Conservation (phyloP, 1,140 invertebrate genomes). For the Helicorthomorpha holstii region DNA sequence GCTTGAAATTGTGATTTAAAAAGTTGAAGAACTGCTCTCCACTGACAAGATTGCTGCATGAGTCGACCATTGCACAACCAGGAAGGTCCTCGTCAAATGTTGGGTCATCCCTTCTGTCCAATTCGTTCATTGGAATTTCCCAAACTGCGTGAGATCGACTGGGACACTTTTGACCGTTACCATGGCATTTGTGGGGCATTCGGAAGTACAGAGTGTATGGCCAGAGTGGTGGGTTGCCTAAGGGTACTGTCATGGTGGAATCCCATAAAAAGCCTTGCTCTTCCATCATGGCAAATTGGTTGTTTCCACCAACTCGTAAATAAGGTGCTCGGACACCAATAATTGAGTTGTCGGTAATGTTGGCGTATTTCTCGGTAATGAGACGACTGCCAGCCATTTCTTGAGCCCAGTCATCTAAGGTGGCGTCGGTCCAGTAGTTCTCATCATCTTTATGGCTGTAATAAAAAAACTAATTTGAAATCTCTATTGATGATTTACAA, state of each 20-base stretch:
- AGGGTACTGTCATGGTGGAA: slow-evolving; percentile 80
- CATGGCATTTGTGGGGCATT: slow-evolving; percentile 87
- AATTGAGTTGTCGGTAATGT: slow-evolving; percentile 82
- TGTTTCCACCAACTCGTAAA: slow-evolving; percentile 81
- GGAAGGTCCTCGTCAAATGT: slow-evolving; percentile 16
- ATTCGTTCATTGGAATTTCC: slow-evolving; percentile 19
- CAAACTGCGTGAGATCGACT: slow-evolving; percentile 17
- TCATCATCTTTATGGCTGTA: slow-evolving; percentile 76
- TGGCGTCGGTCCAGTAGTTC: slow-evolving; percentile 84
- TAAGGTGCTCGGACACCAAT: slow-evolving; percentile 87
- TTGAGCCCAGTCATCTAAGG: slow-evolving; percentile 84
- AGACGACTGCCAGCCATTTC: slow-evolving; percentile 93
- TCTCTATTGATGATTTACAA: too few relatives aligned
- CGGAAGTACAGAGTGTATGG: slow-evolving; percentile 95
- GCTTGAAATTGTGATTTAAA: slow-evolving; percentile 22
- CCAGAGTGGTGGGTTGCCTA: slow-evolving; percentile 85
- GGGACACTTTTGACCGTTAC: slow-evolving; percentile 37
- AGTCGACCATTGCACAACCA: slow-evolving; percentile 21
- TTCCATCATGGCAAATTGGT: slow-evolving; percentile 96
- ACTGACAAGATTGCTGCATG: slow-evolving; percentile 16
- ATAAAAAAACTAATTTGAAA: slow-evolving; percentile 9
- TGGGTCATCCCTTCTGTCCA: slow-evolving; percentile 17
- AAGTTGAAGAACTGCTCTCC: slow-evolving; percentile 19
- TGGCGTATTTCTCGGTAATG: slow-evolving; percentile 79
- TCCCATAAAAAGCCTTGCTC: slow-evolving; percentile 91